A percentile compares a stretch with the other conserved stretches of the same genome.
Evolutionary conservation across 2,888 invertebrate species (phyloP).

Genomic region (Ichneumoninae sp.): DNA sequence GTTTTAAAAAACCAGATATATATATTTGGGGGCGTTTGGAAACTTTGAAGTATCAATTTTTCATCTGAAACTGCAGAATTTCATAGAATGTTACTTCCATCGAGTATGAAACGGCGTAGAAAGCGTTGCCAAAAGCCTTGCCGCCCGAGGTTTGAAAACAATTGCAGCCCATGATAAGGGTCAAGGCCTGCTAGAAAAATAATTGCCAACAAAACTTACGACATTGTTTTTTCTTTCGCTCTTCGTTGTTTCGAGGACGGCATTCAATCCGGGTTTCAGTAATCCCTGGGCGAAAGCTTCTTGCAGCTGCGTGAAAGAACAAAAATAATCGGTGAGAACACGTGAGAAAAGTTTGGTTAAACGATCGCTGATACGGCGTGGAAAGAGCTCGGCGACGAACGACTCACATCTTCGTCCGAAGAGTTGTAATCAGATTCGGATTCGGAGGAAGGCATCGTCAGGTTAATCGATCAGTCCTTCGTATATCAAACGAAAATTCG

Average conservation of each 20-base stretch:
- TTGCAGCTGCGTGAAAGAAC: constrained; percentile 89
- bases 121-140: not conserved
- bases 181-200: constrained; percentile 22
- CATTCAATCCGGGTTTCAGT: constrained; percentile 94
- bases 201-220: constrained; percentile 85
- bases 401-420: constrained; percentile 87
- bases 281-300: constrained; percentile 94
- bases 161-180: not conserved
- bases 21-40: not conserved
- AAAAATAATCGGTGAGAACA: constrained; percentile 69
- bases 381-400: not conserved
- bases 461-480: not conserved
- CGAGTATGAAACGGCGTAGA: not conserved
- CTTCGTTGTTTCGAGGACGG: constrained; percentile 86
- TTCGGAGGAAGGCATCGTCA: constrained; percentile 68
- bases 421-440: constrained; percentile 85
- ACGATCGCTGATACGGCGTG: constrained; percentile 7
- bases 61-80: not conserved
- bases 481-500: not conserved
- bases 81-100: not conserved
- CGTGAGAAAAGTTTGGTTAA: constrained; percentile 71
- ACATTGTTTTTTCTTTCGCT: constrained; percentile 90
- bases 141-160: not conserved
- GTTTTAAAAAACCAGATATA: not conserved
- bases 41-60: not conserved